Evolutionary conservation across 2,888 invertebrate species (phyloP), one percentile per base, ranked within the genome.

Genomic region (Xestia c-nigrum): DNA sequence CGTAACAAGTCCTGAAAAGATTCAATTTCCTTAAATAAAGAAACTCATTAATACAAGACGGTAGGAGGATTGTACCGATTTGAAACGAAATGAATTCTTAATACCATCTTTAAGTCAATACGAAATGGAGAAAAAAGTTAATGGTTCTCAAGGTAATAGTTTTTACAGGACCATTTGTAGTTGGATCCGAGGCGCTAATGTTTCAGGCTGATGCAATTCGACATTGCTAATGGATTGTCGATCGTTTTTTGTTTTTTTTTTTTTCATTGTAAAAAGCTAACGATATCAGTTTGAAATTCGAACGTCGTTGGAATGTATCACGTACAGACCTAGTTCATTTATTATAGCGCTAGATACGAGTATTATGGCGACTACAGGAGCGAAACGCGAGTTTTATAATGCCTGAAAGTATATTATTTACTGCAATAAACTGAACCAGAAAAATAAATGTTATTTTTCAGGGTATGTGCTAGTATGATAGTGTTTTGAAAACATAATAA

Each of bases 21-120:
- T 78, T 21, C 21, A 59, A 63, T 68, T 69, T 88, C 3, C 16
- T 52, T 3, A 57, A 77, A 24, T 14, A 64, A n/a, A 64, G 31
- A 66, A 75, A 46, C 66, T 82, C 82, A 84, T 87, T 84, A 86
- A 74, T 59, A 16, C 59, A 38, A 68, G 66, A 70, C 46, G 47
- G 24, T 59, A 21, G 59, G n/a, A 43, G 40, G 68, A 66, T 77
- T 80, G 88, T 76, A 72, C 21, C 57, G 78, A 80, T 83, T 80
- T 75, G 65, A 83, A 85, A 63, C 57, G 87, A 67, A 85, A 83
- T 81, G 79, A 81, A 84, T 87, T 84, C 77, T 75, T 81, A 80
- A 86, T 86, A 69, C 76, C 12, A 61, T 68, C 73, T 83, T 83
- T 72, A 85, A 81, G 77, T 78, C 84, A 84, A 87, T 65, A 43